These are phyloP conservation scores for Tichodroma muraria DNA, from an alignment of 2,113 vertebrate genomes.

Conservation along the genomic window DNA sequence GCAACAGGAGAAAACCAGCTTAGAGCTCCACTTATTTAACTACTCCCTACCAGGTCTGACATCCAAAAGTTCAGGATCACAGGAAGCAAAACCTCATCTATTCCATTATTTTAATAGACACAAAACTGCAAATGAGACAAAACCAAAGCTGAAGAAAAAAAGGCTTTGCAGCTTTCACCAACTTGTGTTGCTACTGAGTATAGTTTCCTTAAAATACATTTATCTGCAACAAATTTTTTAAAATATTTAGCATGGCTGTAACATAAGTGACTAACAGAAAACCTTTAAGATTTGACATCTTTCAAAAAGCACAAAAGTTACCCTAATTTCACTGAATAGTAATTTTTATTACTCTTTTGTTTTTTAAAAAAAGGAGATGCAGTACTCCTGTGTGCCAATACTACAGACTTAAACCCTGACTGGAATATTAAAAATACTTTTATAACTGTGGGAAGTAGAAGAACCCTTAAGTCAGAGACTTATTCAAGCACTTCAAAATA, in stretches of 20 bases:
- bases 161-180: background rate
- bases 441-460: background rate
- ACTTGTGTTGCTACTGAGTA: background rate
- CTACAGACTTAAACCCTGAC: background rate
- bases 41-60: background rate
- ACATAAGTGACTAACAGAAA: background rate
- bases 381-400: background rate
- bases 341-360: background rate
- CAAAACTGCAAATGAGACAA: background rate
- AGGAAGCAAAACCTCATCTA: background rate
- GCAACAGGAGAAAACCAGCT: background rate
- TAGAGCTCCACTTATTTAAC: background rate
- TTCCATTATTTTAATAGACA: background rate
- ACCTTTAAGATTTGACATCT: background rate
- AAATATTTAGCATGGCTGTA: background rate
- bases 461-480: background rate
- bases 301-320: background rate
- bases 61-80: background rate
- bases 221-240: background rate
- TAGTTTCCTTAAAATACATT: background rate
- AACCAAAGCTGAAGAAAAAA: background rate
- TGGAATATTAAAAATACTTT: conserved; percentile 31
- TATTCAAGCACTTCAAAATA: background rate
- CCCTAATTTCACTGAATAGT: background rate
- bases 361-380: background rate